Evolutionary conservation across 1,140 invertebrate species (phyloP).

Genomic region (Tetranychus cinnabarinus): DNA sequence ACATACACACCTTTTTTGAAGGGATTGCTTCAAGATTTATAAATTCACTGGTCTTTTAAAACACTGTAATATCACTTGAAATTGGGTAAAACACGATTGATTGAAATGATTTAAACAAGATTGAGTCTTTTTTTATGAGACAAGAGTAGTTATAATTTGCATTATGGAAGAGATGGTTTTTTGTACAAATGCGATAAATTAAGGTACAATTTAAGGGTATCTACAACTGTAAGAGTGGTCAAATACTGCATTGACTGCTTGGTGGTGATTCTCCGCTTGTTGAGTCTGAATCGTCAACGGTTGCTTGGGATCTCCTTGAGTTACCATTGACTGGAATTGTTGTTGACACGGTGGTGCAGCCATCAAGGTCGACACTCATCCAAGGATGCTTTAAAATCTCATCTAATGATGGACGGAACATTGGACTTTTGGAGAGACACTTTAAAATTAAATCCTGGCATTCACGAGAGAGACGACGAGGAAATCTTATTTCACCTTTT

Average conservation of each 20-base stretch:
- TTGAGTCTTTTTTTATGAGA: too few relatives aligned
- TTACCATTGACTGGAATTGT: constrained; percentile 9
- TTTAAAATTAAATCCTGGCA: constrained; percentile 32
- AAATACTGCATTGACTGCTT: constrained; percentile 2
- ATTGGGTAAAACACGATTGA: too few relatives aligned
- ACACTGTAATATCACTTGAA: too few relatives aligned
- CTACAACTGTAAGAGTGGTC: background rate
- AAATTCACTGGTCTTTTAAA: too few relatives aligned
- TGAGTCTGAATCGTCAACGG: constrained; percentile 6
- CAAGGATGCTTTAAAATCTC: constrained; percentile 35
- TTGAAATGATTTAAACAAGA: too few relatives aligned
- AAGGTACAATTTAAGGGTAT: background rate
- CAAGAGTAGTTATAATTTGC: too few relatives aligned
- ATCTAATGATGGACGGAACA: constrained; percentile 28
- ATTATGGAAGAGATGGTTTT: too few relatives aligned
- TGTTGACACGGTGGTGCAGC: constrained; percentile 9
- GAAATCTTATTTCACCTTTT: constrained; percentile 26
- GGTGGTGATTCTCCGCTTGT: constrained; percentile 7
- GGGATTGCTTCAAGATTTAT: too few relatives aligned
- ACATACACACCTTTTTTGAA: too few relatives aligned
- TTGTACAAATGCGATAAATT: too few relatives aligned
- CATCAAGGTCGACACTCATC: constrained; percentile 20
- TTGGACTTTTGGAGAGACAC: constrained; percentile 29
- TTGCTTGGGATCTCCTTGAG: background rate
- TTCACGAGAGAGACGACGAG: constrained; percentile 24